These are phyloP conservation scores for Bombus waltoni DNA, from an alignment of 1,140 invertebrate species.

Conservation along the genomic window DNA sequence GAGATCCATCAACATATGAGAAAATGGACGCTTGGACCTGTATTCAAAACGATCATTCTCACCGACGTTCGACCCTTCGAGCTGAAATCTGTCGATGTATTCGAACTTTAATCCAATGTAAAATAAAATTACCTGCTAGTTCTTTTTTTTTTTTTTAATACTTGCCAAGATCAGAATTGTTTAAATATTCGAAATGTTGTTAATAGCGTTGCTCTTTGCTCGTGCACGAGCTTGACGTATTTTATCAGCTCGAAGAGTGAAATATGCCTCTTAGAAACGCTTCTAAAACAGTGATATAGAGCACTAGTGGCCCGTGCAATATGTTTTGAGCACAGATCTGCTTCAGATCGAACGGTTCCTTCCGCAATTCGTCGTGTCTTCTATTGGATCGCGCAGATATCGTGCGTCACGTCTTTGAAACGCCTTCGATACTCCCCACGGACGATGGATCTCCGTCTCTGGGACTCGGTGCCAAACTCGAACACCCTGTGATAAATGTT, in stretches of 20 bases:
- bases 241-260: conserved; percentile 42
- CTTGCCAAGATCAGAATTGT: too few species aligned
- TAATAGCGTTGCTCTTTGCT: too few species aligned
- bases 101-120: neutral
- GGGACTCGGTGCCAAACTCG: conserved; percentile 66
- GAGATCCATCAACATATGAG: conserved; percentile 36
- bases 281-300: conserved; percentile 52
- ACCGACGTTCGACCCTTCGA: conserved; percentile 38
- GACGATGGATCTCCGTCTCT: conserved; percentile 62
- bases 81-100: neutral
- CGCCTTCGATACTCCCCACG: neutral
- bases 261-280: conserved; percentile 51
- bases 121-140: too few species aligned
- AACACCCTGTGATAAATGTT: conserved; percentile 70
- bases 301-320: conserved; percentile 50
- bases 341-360: neutral
- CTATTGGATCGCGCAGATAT: neutral
- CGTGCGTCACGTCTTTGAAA: conserved; percentile 12
- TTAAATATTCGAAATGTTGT: too few species aligned
- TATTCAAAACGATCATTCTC: conserved; percentile 39
- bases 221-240: neutral
- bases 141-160: too few species aligned
- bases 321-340: conserved; percentile 52
- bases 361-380: neutral
- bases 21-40: conserved; percentile 33